A percentile compares a stretch with the other conserved stretches of the same genome.
These are phyloP conservation scores for Eretmocerus hayati DNA, from an alignment of 2,888 invertebrate species.

Conservation along the genomic window DNA sequence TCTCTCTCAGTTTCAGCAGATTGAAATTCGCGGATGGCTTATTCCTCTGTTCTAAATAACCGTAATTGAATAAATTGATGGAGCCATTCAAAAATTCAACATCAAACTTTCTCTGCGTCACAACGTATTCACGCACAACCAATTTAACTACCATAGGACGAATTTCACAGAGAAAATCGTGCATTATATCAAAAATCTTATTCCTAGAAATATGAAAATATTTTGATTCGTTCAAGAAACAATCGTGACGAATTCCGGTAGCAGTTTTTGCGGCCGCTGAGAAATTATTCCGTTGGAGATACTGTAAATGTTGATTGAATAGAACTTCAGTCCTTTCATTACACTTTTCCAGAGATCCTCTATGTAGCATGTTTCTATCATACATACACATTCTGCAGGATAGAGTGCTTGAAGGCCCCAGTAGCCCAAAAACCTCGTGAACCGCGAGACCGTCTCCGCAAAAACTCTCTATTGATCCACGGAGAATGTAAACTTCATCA, in stretches of 20 bases:
- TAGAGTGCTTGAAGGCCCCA: slow-evolving; percentile 20
- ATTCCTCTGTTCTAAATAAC: neutral
- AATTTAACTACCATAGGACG: slow-evolving; percentile 22
- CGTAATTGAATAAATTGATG: slow-evolving; percentile 7
- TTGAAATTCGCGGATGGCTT: slow-evolving; percentile 7
- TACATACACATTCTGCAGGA: slow-evolving; percentile 18
- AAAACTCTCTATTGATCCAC: slow-evolving; percentile 20
- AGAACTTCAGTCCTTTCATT: slow-evolving; percentile 13
- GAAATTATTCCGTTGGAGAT: neutral
- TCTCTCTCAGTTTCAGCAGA: neutral
- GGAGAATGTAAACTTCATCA: slow-evolving; percentile 15
- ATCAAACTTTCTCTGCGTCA: slow-evolving; percentile 3
- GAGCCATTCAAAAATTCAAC: slow-evolving; percentile 16
- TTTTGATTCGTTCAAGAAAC: slow-evolving; percentile 1
- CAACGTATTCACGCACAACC: slow-evolving; percentile 6
- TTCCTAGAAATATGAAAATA: slow-evolving; percentile 3
- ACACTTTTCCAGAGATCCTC: slow-evolving; percentile 4
- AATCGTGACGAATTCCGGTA: neutral
- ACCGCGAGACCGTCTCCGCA: slow-evolving; percentile 22
- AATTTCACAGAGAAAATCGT: slow-evolving; percentile 12
- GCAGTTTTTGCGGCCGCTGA: neutral
- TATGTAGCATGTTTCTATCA: slow-evolving; percentile 12
- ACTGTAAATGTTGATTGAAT: slow-evolving; percentile 10
- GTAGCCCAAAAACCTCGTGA: slow-evolving; percentile 18
- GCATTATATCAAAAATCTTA: slow-evolving; percentile 7